Evolutionary conservation across 2,113 vertebrate genomes (phyloP), one percentile per base, ranked within the genome.

Genomic region (Suncus etruscus): DNA sequence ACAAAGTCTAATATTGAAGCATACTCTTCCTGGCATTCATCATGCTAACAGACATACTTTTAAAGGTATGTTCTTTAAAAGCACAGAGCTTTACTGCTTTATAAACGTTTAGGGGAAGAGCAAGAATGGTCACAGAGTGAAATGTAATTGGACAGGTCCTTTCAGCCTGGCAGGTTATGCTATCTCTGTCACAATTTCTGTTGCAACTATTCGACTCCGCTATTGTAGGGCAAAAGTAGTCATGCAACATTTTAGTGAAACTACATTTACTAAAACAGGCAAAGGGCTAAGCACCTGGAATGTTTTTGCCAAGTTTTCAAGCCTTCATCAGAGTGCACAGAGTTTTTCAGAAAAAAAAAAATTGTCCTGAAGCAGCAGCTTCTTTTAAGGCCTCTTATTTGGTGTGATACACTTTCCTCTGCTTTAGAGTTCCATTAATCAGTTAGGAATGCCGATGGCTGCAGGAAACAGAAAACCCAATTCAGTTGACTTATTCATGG

Each of bases 261-360:
- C 29, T 80, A 91, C 83, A 91, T 51, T 90, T 79, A 69, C n/a
- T 76, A 87, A 89, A 91, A 72, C 11, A 87, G 32, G 22, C 65
- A 79, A 16, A 65, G 8, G 47, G 3, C 39, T 14, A 0, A 58
- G 29, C 24, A 29, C n/a, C 14, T 69, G 27, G n/a, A 11, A 9
- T 39, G 3, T 24, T 72, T 72, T 11, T 39, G 72, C 45, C 11
- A 68, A 75, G 16, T 61, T 74, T 45, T 11, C 45, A 68, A 65
- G 20, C 18, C 25, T 78, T 27, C 8, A 25, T 65, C 31, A 66
- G 8, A 70, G 24, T 54, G 7, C 29, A 78, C 9, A 50, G 50
- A 7, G 51, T 27, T 85, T 89, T 39, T 87, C 25, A 50, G 54
- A 25, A 50, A 29, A 9, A 76, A 25, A 5, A 11, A 50, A 24